Conservation (phyloP, 2,888 invertebrate genomes). For the Crematogaster levior region DNA sequence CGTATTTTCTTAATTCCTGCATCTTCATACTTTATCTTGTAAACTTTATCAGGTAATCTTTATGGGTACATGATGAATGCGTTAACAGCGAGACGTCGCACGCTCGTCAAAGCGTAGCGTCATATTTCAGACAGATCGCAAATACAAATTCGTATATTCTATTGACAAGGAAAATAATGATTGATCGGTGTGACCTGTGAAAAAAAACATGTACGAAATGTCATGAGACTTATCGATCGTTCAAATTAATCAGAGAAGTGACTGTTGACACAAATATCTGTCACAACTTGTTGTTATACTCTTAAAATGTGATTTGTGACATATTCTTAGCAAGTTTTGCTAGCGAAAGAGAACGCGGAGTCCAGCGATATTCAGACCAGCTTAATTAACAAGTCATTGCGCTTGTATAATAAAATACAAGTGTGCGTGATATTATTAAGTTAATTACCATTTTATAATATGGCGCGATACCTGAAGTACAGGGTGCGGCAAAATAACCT, state of each 20-base stretch:
- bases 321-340: slow-evolving; percentile 2
- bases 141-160: neutral
- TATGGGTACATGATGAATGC: neutral
- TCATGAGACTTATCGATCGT: neutral
- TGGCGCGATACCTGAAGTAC: neutral
- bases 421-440: neutral
- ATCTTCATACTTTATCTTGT: slow-evolving; percentile 3
- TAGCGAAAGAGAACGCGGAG: slow-evolving; percentile 60
- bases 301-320: neutral
- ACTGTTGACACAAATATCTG: neutral
- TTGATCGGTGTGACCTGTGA: neutral
- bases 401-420: slow-evolving; percentile 6
- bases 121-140: neutral
- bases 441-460: slow-evolving; percentile 41
- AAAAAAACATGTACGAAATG: neutral
- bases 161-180: neutral
- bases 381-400: neutral
- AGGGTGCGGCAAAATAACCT: too few relatives aligned
- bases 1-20: neutral
- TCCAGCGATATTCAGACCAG: slow-evolving; percentile 55
- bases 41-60: neutral
- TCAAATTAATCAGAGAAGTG: neutral
- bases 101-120: neutral
- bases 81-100: neutral
- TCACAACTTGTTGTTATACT: neutral